Evolutionary conservation across 2,888 invertebrate species (phyloP), one percentile per base, ranked within the genome.

Genomic region (Noctua pronuba): DNA sequence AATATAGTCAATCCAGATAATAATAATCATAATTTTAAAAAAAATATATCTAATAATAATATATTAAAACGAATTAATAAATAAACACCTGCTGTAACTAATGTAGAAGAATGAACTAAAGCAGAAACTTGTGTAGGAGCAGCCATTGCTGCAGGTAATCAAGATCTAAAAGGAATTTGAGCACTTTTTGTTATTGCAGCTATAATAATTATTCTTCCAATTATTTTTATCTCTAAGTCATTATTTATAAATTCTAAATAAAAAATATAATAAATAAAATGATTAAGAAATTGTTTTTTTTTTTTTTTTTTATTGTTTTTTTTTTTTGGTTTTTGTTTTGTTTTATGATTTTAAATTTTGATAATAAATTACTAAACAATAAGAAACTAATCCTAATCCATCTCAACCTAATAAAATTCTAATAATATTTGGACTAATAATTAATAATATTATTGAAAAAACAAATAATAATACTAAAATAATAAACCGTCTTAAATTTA

Each of bases 151-250:
- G 97, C 97, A 0, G 98, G 98, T 70, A 98, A 94, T 89, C 98
- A 98, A 67, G 98, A 97, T 83, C 98, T 98, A 97, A 98, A 98
- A 68, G 98, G 98, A 97, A 98, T 97, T 94, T 98, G 98, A 91
- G 98, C 98, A 87, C 98, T 98, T 94, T 98, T 98, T 80, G 98
- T 98, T 95, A 98, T 97, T 73, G 97, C 97, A 0, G 97, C 97
- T 87, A 97, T 93, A 91, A 96, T 94, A 84, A 97, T 91, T 89
- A 97, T 94, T n/a, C 87, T 16, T 0, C 92, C 91, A 93, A 97
- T 93, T 89, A 97, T 90, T 88, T 86, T 86, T 92, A 97, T 97
- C 78, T 88, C 89, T 86, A 76, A 94, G 94, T 95, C 94, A 93
- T 90, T 93, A 86, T 90, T 91, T 91, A 97, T 96, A 94, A 97